A percentile compares a stretch with the other conserved stretches of the same genome.
Conservation (phyloP, 2,113 vertebrate genomes). For the Ceyx melanurus region DNA sequence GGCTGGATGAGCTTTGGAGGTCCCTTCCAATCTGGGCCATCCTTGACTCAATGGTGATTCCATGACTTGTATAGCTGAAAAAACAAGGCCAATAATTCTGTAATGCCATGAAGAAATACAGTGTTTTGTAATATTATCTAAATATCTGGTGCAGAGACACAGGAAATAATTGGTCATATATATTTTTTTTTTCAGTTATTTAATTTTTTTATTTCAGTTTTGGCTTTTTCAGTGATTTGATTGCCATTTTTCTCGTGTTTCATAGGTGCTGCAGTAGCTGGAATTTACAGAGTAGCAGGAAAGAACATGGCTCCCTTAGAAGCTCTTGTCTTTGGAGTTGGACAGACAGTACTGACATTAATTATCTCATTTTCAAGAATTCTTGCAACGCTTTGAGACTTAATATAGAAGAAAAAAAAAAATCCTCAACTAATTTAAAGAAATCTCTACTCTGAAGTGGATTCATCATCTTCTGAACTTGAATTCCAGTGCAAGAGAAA, state of each 20-base stretch:
- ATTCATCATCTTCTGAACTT: not conserved
- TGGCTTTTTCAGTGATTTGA: not conserved
- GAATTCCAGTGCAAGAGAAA: not conserved
- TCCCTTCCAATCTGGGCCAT: too few relatives aligned
- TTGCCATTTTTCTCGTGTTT: not conserved
- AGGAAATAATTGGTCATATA: not conserved
- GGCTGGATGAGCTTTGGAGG: too few relatives aligned
- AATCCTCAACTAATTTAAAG: not conserved
- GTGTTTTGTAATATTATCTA: not conserved
- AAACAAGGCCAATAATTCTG: not conserved
- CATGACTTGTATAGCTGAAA: not conserved
- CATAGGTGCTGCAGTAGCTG: conserved; percentile 92
- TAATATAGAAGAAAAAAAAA: not conserved
- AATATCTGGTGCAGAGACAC: not conserved
- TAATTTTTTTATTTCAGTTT: not conserved
- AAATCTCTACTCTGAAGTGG: not conserved
- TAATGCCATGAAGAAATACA: not conserved
- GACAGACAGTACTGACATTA: conserved; percentile 91
- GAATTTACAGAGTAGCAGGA: conserved; percentile 95
- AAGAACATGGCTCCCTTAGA: conserved; percentile 97
- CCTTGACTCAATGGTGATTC: too few relatives aligned
- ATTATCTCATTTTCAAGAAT: conserved; percentile 95
- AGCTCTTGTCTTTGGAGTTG: conserved; percentile 93
- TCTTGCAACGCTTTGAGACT: conserved; percentile 91
- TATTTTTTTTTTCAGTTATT: not conserved